A percentile compares a stretch with the other conserved stretches of the same genome.
phyloP scores from a whole-genome alignment of 2,797 vertebrate species.

The Pseudotriccus pelzelni region DNA sequence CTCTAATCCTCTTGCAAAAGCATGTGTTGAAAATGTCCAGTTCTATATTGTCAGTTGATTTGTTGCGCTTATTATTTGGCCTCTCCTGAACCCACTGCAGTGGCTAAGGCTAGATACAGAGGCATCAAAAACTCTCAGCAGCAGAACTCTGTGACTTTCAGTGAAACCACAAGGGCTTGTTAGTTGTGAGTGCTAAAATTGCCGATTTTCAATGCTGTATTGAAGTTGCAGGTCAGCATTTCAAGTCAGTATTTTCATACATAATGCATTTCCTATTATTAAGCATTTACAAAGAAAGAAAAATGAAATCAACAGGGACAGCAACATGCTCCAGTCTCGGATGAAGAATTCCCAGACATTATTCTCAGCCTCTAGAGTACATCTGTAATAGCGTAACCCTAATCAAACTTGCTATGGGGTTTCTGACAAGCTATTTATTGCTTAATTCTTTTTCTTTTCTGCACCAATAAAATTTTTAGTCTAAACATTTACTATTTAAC shows the following conservation, averaged over 20 bases:
- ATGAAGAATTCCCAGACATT: slow-evolving; percentile 12
- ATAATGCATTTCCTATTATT: slow-evolving; percentile 57
- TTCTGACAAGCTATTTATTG: slow-evolving; percentile 59
- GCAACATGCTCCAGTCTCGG: neutral
- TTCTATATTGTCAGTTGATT: neutral
- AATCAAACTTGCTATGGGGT: neutral
- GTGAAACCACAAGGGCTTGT: neutral
- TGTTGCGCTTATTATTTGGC: neutral
- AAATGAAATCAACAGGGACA: slow-evolving; percentile 12
- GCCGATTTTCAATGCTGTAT: neutral
- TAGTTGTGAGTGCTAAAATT: neutral
- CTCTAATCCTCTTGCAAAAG: neutral
- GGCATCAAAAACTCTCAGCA: neutral
- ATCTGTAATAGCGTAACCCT: neutral
- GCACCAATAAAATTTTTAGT: slow-evolving; percentile 53
- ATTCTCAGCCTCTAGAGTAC: neutral
- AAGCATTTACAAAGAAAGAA: slow-evolving; percentile 18
- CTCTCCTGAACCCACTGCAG: neutral
- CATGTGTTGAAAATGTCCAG: neutral
- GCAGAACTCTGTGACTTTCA: neutral
- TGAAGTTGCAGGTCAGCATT: slow-evolving; percentile 20
- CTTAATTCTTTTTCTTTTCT: slow-evolving; percentile 34
- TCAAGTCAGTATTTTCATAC: slow-evolving; percentile 31
- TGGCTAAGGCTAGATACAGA: neutral
- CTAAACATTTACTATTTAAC: slow-evolving; percentile 48